These are phyloP conservation scores for Falcunculus frontatus DNA, from an alignment of 2,113 vertebrate genomes.

Conservation along the genomic window DNA sequence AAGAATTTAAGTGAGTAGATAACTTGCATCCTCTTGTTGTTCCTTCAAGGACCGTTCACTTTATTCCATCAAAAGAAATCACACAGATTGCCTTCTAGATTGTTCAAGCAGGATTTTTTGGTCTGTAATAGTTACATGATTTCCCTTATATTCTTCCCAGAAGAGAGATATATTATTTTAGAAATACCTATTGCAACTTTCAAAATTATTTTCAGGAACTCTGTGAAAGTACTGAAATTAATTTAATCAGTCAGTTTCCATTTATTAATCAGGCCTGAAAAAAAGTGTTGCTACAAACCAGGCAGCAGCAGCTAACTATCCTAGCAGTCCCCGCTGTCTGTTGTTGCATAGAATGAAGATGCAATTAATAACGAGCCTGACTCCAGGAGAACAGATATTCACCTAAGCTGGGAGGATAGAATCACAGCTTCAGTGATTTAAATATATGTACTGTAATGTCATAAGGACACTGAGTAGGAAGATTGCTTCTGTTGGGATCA, in stretches of 20 bases:
- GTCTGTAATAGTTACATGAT: neutral
- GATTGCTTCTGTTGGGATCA: neutral
- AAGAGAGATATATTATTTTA: neutral
- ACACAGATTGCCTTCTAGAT: neutral
- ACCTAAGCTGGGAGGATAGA: neutral
- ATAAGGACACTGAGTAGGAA: neutral
- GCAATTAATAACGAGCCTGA: constrained; percentile 40
- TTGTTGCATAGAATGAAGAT: constrained; percentile 33
- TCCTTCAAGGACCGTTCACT: neutral
- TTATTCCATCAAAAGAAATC: neutral
- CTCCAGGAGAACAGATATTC: neutral
- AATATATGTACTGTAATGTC: constrained; percentile 20
- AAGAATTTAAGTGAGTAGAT: neutral
- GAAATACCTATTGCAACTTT: neutral
- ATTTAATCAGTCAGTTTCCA: constrained; percentile 80
- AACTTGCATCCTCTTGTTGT: neutral
- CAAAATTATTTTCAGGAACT: constrained; percentile 71
- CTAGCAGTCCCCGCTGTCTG: neutral
- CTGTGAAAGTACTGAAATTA: constrained; percentile 71
- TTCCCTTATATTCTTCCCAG: neutral
- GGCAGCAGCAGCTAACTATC: constrained; percentile 78
- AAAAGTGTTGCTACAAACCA: constrained; percentile 73
- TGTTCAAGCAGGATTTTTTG: neutral
- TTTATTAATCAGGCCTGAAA: constrained; percentile 79
- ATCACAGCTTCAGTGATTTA: constrained; percentile 5